A percentile compares a stretch with the other conserved stretches of the same genome.
These are phyloP conservation scores for Epistrophe grossulariae DNA, from an alignment of 2,888 invertebrate species.

Conservation along the genomic window DNA sequence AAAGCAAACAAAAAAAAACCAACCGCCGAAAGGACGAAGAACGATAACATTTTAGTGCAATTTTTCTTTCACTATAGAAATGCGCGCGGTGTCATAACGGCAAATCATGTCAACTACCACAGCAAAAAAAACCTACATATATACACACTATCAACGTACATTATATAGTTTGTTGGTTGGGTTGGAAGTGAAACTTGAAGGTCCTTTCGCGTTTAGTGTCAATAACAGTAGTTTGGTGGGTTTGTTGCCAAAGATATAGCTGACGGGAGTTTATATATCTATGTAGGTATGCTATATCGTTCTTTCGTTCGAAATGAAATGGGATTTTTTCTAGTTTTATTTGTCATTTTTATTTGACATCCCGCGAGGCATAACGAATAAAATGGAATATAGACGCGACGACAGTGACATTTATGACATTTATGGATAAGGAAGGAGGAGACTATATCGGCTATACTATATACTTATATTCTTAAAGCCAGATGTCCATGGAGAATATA, in stretches of 20 bases:
- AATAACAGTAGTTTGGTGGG: slow-evolving; percentile 36
- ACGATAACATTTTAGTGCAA: slow-evolving; percentile 63
- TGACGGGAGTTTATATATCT: not conserved
- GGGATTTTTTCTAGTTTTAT: slow-evolving; percentile 54
- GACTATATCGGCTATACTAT: not conserved
- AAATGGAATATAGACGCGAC: not conserved
- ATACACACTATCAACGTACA: not conserved
- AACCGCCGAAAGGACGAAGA: slow-evolving; percentile 1
- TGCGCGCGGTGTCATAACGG: slow-evolving; percentile 17
- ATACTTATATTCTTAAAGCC: not conserved
- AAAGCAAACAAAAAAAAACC: not conserved
- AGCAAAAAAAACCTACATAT: not conserved
- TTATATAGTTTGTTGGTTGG: slow-evolving; percentile 9
- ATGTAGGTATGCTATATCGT: not conserved
- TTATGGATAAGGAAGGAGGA: slow-evolving; percentile 19
- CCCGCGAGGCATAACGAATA: slow-evolving; percentile 19
- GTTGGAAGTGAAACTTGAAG: not conserved
- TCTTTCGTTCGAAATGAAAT: slow-evolving; percentile 37
- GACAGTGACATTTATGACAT: slow-evolving; percentile 35
- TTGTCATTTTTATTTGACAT: slow-evolving; percentile 58
- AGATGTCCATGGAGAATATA: slow-evolving; percentile 34
- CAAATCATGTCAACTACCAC: slow-evolving; percentile 31
- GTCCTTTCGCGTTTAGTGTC: slow-evolving; percentile 30
- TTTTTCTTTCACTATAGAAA: slow-evolving; percentile 41
- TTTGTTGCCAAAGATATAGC: slow-evolving; percentile 1